These are phyloP conservation scores for Cottoperca gobio DNA, from an alignment of 2,797 vertebrate genomes.

Conservation along the genomic window DNA sequence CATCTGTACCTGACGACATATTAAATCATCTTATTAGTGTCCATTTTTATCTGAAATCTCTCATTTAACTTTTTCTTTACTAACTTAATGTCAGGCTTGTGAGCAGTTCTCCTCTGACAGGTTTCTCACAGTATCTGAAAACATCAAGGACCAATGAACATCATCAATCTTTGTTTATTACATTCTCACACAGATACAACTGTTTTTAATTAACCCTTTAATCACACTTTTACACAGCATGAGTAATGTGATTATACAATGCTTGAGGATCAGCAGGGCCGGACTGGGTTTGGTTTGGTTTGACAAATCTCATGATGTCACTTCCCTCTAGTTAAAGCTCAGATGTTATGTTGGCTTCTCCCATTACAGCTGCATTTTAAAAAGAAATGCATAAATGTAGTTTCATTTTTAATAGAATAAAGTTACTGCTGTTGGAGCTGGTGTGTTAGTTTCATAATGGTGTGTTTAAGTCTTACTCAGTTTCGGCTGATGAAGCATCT, in stretches of 20 bases:
- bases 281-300: not conserved
- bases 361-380: not conserved
- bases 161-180: conserved; percentile 18
- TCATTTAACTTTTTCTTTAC: not conserved
- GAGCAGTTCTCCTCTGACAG: conserved; percentile 6
- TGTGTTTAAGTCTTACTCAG: not conserved
- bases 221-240: too few species aligned
- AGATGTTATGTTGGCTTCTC: not conserved
- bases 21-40: not conserved
- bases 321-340: not conserved
- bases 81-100: not conserved
- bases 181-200: conserved; percentile 15
- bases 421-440: not conserved
- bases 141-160: not conserved
- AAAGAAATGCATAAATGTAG: not conserved
- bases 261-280: not conserved
- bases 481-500: conserved; percentile 5
- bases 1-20: not conserved
- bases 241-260: conserved; percentile 30
- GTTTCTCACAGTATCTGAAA: not conserved
- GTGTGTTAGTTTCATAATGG: not conserved
- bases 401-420: not conserved
- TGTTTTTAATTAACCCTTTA: conserved; percentile 17
- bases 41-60: not conserved
- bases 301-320: not conserved